Evolutionary conservation across 64 coral and sea anemone species (phyloP), one percentile per base, ranked within the genome.

Genomic region (Stichodactyla helianthus): DNA sequence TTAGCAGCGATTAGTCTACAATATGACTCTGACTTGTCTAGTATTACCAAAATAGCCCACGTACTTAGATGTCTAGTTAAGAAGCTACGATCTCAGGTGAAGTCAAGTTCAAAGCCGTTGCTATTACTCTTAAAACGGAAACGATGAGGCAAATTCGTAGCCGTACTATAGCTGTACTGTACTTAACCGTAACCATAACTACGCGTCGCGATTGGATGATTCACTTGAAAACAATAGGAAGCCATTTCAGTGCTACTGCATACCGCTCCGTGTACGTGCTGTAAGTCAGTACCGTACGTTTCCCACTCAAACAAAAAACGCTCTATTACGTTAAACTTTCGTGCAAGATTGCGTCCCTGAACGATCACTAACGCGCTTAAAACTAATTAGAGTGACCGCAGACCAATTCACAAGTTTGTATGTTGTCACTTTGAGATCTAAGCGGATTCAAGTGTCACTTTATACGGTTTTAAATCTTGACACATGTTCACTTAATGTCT

Each of bases 361-460:
- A 74, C 26, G 68, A 27, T 74, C 26, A 35, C 11, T 74, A 31
- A 74, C 25, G 68, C 68, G 68, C 68, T 74, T 74, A 27, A 74
- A 10, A 0, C 68, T 74, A n/a, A 74, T 74, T 74, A 74, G 25
- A 74, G 7, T 74, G 27, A 74, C 68, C 68, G 68, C 68, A 74
- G 68, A 74, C 68, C 68, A 74, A 74, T 74, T 74, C 23, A 74
- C 68, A 74, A 23, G 68, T 27, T 13, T 74, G 68, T 74, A 74
- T 74, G 68, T 74, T 74, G 25, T 74, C 68, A 31, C 68, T 28
- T 74, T 12, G 68, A 31, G 68, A 35, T 74, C 68, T 74, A 27
- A 31, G n/a, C 68, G 8, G 68, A 28, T 13, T 74, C 68, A 31
- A 74, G 68, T 74, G 68, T 10, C 25, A 23, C 1, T 74, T 31